Conservation (phyloP, 1,140 invertebrate species). For the Procambarus virginalis region DNA sequence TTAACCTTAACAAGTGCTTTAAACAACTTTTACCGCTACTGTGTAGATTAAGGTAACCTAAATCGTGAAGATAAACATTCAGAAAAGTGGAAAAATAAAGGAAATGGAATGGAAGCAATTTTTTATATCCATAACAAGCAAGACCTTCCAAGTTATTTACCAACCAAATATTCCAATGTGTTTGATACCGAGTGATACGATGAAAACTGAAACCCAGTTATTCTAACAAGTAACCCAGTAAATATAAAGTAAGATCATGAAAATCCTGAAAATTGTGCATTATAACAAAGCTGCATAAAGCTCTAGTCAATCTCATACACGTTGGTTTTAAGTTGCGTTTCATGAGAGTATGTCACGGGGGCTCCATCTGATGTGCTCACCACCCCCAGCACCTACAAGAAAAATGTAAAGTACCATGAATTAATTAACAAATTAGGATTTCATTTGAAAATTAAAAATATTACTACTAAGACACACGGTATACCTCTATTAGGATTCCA, state of each 20-base stretch:
- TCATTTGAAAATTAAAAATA: no score
- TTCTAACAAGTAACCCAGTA: neutral
- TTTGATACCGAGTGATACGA: neutral
- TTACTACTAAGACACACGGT: no score
- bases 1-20: no score
- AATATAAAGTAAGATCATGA: neutral
- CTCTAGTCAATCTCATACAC: slow-evolving; percentile 58
- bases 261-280: slow-evolving; percentile 36
- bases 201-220: neutral
- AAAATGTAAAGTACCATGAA: no score
- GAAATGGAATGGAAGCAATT: neutral
- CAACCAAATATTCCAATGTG: neutral
- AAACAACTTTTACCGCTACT: no score
- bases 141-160: neutral
- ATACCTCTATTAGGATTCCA: no score
- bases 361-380: slow-evolving; percentile 66
- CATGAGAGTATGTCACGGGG: slow-evolving; percentile 50
- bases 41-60: neutral
- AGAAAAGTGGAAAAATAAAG: neutral
- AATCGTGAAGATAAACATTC: neutral
- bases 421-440: no score
- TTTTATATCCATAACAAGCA: neutral
- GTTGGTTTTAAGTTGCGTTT: slow-evolving; percentile 65
- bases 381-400: slow-evolving; percentile 62
- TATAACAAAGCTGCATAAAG: neutral